Base-by-base conservation (phyloP, 2,797 vertebrate species). In the Acipenser oxyrinchus region DNA sequence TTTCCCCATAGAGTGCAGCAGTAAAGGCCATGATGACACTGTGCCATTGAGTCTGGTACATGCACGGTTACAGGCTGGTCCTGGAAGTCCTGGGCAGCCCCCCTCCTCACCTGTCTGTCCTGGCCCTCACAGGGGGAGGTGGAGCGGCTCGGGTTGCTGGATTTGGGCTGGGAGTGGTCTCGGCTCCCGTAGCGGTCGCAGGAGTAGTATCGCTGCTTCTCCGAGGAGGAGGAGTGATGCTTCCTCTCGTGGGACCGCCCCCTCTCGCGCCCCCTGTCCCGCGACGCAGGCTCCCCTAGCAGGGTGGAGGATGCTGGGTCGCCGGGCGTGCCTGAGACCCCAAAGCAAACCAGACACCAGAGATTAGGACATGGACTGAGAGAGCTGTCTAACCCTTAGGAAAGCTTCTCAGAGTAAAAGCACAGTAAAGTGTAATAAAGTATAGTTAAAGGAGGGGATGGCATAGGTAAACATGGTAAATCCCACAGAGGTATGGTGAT, bases 191-290 rank as follows among this genome's bases (percentile, higher is more conserved):
- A 97, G 78, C 94, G 94, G 77, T 98, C 94, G 0, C 96, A 98
- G 60, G 95, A 98, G 77, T 96, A 98, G 85, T 96, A 98, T 11
- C 95, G 93, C 72, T 98, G 96, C 82, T 96, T 98, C 72, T 97
- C 94, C 0, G 86, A 87, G 0, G 94, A 93, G 0, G 93, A 93
- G 5, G 94, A 92, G 1, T 93, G 95, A 49, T 95, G 93, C 76
- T 92, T 95, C 81, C 95, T 90, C 76, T 97, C 94, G 15, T 96
- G 94, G 71, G 94, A 97, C 67, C 96, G 89, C 7, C 96, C 96
- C 0, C 94, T 89, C 57, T 95, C 92, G 1, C 88, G 91, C 64
- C 80, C 84, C 73, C 85, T 89, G 69, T 91, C 90, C 72, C 86
- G 88, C 64, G 82, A 74, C 9, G 76, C 69, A 6, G 78, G 68